These are phyloP conservation scores for Elephantulus edwardii DNA, from an alignment of 2,113 vertebrate species.

Conservation along the genomic window DNA sequence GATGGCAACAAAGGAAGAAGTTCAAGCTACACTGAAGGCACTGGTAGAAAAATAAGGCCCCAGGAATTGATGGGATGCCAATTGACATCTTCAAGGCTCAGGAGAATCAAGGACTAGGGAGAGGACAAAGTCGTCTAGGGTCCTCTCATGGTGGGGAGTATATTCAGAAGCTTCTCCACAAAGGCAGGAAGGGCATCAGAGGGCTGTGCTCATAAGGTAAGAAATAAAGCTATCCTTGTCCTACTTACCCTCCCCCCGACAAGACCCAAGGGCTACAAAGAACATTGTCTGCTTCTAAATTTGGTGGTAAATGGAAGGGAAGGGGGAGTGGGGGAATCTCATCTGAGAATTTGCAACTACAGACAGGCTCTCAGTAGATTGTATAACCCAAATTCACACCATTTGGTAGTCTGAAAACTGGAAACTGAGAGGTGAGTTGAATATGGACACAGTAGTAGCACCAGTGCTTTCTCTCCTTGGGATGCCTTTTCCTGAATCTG, in stretches of 20 bases:
- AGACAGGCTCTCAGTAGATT: neutral
- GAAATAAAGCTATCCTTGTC: neutral
- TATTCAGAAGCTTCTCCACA: neutral
- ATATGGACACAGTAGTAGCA: neutral
- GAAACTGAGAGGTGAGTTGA: neutral
- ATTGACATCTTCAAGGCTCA: no score
- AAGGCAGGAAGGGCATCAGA: neutral
- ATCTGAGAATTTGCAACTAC: neutral
- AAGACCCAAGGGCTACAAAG: neutral
- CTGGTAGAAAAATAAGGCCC: no score
- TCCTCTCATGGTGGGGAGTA: neutral
- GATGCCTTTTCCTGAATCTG: neutral
- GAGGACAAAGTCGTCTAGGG: neutral
- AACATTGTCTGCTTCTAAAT: neutral
- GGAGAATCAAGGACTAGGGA: no score
- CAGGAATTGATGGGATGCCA: no score
- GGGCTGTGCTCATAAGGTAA: neutral
- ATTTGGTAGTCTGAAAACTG: constrained; percentile 16
- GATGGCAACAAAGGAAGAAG: no score
- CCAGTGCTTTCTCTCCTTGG: neutral
- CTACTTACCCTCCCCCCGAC: neutral
- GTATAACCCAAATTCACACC: neutral
- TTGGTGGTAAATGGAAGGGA: neutral
- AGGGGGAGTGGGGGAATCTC: neutral
- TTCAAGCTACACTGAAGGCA: no score